These are phyloP conservation scores for Ceratitis capitata DNA, from an alignment of 1,140 invertebrate species.

Conservation along the genomic window DNA sequence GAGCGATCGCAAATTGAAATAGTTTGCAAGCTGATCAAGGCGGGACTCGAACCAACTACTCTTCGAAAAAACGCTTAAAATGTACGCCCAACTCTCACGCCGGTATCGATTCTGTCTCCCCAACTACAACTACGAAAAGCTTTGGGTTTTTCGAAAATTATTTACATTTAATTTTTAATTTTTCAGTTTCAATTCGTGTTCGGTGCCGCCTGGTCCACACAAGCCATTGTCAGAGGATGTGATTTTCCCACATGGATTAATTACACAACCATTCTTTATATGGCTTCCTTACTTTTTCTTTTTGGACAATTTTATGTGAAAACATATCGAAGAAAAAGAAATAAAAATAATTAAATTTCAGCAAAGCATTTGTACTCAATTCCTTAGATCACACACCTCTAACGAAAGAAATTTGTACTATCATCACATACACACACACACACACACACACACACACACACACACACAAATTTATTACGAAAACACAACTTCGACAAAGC, in stretches of 20 bases:
- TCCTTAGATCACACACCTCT: not conserved
- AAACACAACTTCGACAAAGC: not conserved
- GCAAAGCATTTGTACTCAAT: not conserved
- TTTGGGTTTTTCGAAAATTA: no score
- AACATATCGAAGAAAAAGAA: constrained; percentile 44
- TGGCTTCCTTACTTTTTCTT: constrained; percentile 53
- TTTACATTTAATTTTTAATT: constrained; percentile 37
- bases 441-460: not conserved
- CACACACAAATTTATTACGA: not conserved
- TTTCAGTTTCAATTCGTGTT: constrained; percentile 50
- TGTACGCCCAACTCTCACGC: not conserved
- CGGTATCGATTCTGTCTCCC: not conserved
- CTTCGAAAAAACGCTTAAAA: no score
- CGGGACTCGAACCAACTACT: no score
- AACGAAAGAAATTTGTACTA: not conserved
- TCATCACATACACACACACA: not conserved
- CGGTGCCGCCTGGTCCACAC: constrained; percentile 49
- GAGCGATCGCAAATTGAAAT: not conserved
- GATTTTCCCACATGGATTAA: constrained; percentile 49
- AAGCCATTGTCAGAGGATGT: constrained; percentile 44
- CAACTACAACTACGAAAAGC: no score
- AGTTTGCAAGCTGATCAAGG: no score
- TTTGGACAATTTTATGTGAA: constrained; percentile 55
- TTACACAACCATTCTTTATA: constrained; percentile 47
- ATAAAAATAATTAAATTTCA: constrained; percentile 21